These are phyloP conservation scores for Poecilia picta DNA, from an alignment of 2,797 vertebrate genomes.

Conservation along the genomic window DNA sequence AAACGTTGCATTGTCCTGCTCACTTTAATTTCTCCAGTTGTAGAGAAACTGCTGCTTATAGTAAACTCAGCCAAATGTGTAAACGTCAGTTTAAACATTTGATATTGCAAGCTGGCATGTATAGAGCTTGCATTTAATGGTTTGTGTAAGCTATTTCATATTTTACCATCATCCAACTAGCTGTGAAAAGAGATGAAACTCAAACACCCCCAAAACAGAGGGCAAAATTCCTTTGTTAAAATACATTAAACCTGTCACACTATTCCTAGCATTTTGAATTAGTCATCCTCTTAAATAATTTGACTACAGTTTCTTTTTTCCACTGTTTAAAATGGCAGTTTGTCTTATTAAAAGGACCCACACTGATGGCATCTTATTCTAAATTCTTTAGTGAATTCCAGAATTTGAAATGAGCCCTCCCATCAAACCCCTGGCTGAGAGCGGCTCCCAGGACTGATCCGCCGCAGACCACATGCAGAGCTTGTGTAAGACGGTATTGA, in stretches of 20 bases:
- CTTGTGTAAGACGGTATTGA: constrained; percentile 74
- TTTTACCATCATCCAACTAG: neutral
- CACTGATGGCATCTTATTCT: constrained; percentile 52
- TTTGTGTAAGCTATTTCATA: neutral
- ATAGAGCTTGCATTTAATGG: neutral
- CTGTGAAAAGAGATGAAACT: neutral
- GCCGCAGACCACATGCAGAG: constrained; percentile 75
- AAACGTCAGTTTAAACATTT: neutral
- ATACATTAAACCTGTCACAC: neutral
- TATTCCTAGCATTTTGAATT: neutral
- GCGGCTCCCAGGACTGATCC: constrained; percentile 62
- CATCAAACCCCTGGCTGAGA: constrained; percentile 51
- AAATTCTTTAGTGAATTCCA: constrained; percentile 55
- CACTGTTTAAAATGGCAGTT: constrained; percentile 6
- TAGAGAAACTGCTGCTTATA: neutral
- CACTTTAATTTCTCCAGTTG: neutral
- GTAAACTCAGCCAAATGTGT: neutral
- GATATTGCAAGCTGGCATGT: neutral
- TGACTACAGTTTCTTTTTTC: neutral
- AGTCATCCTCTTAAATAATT: neutral
- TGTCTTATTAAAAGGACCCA: constrained; percentile 48
- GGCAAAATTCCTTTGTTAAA: neutral
- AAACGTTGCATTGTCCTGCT: neutral
- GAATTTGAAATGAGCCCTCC: constrained; percentile 59
- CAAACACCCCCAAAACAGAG: neutral